Conservation (phyloP, 2,888 invertebrate genomes). For the Ornithoptera priamus region DNA sequence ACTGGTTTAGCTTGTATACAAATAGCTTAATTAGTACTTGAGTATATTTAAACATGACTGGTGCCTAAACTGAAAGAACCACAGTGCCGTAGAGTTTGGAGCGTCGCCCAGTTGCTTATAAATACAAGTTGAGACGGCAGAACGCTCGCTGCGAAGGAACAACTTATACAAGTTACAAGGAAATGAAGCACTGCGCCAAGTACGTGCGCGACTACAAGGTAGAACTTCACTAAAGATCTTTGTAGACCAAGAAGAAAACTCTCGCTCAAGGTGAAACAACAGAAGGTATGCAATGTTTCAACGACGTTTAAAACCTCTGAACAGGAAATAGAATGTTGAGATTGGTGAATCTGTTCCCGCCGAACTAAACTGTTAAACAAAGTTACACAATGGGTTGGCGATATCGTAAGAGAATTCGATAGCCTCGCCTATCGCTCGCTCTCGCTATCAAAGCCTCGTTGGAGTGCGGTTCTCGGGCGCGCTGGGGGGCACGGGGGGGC, state of each 20-base stretch:
- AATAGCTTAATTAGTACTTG: not conserved
- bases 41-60: not conserved
- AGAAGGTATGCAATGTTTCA: no score
- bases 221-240: no score
- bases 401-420: not conserved
- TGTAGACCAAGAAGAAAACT: no score
- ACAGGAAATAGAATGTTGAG: not conserved
- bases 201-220: not conserved
- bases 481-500: not conserved
- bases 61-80: not conserved
- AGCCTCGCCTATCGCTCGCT: not conserved
- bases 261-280: no score
- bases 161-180: slow-evolving; percentile 10
- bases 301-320: not conserved
- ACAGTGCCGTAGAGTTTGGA: not conserved
- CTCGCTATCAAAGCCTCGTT: slow-evolving; percentile 1
- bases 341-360: no score
- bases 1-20: not conserved
- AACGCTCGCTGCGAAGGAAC: slow-evolving; percentile 1
- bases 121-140: slow-evolving; percentile 11
- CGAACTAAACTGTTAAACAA: no score
- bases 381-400: not conserved
- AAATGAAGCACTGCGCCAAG: slow-evolving; percentile 13
- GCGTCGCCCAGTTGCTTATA: slow-evolving; percentile 14
- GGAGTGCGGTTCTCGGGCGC: no score